A percentile compares a stretch with the other conserved stretches of the same genome.
Conservation (phyloP, 2,797 vertebrate genomes). For the Alcedo quadribrachys region DNA sequence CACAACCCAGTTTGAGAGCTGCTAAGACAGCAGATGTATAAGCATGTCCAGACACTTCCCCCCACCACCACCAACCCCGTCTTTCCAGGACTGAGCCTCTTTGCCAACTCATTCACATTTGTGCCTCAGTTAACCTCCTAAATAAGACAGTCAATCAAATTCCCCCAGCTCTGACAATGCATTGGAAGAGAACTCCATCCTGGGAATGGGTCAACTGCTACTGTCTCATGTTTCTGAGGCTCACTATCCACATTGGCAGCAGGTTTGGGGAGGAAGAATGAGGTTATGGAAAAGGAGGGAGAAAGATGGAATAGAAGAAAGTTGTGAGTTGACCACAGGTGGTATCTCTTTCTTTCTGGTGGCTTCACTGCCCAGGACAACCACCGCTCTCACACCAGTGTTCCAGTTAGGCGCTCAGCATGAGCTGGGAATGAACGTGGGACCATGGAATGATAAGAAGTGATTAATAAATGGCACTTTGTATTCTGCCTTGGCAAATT, state of each 20-base stretch:
- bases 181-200: neutral
- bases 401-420: neutral
- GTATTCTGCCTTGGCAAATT: slow-evolving; percentile 32
- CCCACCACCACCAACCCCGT: neutral
- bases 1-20: neutral
- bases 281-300: neutral
- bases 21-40: neutral
- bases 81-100: neutral
- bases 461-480: slow-evolving; percentile 19
- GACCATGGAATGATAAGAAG: slow-evolving; percentile 48
- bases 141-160: neutral
- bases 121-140: neutral
- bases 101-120: neutral
- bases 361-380: neutral
- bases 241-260: neutral
- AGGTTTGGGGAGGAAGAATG: neutral
- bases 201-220: neutral
- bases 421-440: slow-evolving; percentile 18
- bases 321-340: neutral
- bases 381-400: neutral
- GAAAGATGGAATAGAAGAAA: neutral
- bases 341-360: neutral
- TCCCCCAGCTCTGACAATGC: neutral
- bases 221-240: neutral
- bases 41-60: neutral